Conservation (phyloP, 2,797 vertebrate genomes). For the Glyptemys insculpta region DNA sequence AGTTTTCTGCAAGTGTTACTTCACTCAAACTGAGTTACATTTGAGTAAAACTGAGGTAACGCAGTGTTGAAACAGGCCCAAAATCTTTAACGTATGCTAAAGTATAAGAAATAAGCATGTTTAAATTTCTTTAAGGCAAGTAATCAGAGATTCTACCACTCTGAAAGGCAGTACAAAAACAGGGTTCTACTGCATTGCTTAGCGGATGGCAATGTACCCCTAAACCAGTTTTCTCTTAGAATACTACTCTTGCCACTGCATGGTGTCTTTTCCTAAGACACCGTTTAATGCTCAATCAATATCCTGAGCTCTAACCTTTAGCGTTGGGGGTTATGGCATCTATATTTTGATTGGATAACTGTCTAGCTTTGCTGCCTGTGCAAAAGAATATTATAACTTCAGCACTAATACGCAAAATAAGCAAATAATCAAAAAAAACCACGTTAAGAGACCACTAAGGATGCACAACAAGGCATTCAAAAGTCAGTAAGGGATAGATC, state of each 20-base stretch:
- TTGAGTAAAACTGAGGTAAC: neutral
- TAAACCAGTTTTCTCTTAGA: neutral
- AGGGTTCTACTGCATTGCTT: neutral
- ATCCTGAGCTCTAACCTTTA: neutral
- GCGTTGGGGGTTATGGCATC: neutral
- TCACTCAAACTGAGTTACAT: neutral
- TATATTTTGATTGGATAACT: fast-evolving
- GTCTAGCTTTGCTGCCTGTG: fast-evolving
- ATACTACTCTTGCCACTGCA: neutral
- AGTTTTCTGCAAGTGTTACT: neutral
- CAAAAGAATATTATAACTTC: neutral
- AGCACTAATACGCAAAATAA: neutral
- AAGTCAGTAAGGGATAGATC: too few relatives aligned
- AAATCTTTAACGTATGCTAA: fast-evolving
- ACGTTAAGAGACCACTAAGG: too few relatives aligned
- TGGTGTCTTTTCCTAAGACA: neutral
- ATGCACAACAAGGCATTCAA: too few relatives aligned
- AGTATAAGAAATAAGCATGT: neutral
- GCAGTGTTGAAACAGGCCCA: neutral
- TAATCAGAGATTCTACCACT: neutral
- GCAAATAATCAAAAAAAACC: too few relatives aligned
- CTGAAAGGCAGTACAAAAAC: neutral
- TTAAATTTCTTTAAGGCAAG: neutral
- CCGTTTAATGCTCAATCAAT: neutral
- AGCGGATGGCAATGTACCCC: neutral